Conservation (phyloP, 2,888 invertebrate species). For the Meloe dianella region DNA sequence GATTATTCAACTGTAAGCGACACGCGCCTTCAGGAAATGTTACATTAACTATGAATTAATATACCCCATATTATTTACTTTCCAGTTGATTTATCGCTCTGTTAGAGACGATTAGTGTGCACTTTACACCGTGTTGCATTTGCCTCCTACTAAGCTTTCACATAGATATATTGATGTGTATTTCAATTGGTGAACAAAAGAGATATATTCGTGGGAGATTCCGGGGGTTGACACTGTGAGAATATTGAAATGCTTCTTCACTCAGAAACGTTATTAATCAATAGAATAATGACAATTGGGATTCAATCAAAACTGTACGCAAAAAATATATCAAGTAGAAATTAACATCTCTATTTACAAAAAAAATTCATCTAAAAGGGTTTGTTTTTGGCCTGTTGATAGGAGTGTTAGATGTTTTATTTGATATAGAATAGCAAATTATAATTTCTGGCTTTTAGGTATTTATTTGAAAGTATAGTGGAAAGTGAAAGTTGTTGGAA, state of each 20-base stretch:
- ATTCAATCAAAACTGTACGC: too few species aligned
- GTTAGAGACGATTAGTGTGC: conserved; percentile 21
- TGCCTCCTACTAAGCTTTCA: conserved; percentile 26
- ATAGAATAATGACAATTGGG: too few species aligned
- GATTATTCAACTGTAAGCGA: conserved; percentile 30
- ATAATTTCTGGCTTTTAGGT: too few species aligned
- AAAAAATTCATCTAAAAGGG: too few species aligned
- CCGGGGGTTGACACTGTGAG: neutral
- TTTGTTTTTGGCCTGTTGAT: too few species aligned
- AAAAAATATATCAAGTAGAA: too few species aligned
- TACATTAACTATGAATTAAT: conserved; percentile 40
- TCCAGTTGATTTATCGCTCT: conserved; percentile 36
- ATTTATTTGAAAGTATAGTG: too few species aligned
- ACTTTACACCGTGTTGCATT: conserved; percentile 24
- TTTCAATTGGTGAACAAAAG: neutral
- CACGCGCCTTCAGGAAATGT: conserved; percentile 39
- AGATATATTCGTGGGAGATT: neutral
- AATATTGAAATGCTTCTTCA: neutral
- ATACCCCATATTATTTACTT: conserved; percentile 35
- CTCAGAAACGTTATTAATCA: neutral
- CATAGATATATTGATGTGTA: neutral
- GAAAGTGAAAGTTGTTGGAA: neutral
- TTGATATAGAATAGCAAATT: too few species aligned
- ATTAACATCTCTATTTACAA: too few species aligned
- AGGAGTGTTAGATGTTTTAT: too few species aligned